Evolutionary conservation across 2,888 invertebrate genomes (phyloP).

Genomic region (Epistrophella euchroma): DNA sequence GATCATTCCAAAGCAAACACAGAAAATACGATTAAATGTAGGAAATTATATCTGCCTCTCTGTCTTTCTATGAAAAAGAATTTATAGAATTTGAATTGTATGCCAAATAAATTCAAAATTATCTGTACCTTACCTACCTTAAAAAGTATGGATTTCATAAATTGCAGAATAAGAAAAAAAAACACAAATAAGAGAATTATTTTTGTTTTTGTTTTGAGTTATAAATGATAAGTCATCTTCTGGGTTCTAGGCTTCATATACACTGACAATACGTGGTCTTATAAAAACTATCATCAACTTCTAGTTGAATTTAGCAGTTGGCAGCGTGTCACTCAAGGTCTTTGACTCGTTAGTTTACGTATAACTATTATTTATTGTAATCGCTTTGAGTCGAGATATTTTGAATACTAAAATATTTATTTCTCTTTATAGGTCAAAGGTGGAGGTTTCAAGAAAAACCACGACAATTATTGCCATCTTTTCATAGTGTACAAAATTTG

Average conservation of each 20-base stretch:
- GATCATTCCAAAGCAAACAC: background rate
- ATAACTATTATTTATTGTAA: too few relatives aligned
- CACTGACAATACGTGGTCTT: background rate
- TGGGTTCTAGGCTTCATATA: background rate
- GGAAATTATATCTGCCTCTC: background rate
- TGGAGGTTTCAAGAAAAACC: background rate
- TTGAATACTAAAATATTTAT: background rate
- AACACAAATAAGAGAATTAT: too few relatives aligned
- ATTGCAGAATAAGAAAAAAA: too few relatives aligned
- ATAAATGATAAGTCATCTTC: too few relatives aligned
- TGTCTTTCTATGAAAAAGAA: background rate
- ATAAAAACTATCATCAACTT: background rate
- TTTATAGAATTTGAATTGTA: background rate
- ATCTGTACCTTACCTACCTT: too few relatives aligned
- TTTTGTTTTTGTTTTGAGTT: too few relatives aligned
- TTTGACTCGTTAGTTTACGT: background rate
- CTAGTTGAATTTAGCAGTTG: background rate
- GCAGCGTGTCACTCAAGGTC: background rate
- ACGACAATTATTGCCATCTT: background rate
- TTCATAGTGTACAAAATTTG: too few relatives aligned
- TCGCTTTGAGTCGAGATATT: background rate
- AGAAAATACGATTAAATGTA: background rate
- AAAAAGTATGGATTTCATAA: background rate
- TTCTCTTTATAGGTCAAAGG: background rate
- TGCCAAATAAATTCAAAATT: background rate